Conservation (phyloP, 2,113 vertebrate genomes). For the Eclectus roratus region DNA sequence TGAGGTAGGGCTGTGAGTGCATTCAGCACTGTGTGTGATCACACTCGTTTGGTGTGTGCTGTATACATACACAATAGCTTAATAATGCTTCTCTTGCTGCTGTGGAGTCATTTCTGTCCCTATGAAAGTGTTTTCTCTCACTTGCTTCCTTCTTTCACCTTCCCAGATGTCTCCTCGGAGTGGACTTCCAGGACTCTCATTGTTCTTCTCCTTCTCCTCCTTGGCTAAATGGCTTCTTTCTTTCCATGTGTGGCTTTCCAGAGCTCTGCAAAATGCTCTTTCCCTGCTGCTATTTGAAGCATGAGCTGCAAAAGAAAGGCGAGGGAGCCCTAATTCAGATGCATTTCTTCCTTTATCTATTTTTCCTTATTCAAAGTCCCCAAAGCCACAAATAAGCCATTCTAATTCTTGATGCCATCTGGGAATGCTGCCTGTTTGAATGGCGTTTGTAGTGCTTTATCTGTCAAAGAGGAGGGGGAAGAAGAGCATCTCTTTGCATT, state of each 20-base stretch:
- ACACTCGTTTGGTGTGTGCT: not conserved
- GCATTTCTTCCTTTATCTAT: not conserved
- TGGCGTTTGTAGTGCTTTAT: not conserved
- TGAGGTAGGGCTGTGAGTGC: not conserved
- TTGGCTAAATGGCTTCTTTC: not conserved
- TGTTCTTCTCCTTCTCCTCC: slow-evolving; percentile 19
- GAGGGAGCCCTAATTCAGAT: not conserved
- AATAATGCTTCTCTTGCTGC: not conserved
- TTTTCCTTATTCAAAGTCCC: not conserved
- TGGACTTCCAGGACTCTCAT: slow-evolving; percentile 21
- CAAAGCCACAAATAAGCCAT: not conserved
- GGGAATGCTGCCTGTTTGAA: not conserved
- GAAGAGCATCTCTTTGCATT: not conserved
- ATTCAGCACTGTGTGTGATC: not conserved
- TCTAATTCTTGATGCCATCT: slow-evolving; percentile 6
- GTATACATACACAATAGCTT: not conserved
- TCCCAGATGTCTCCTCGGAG: slow-evolving; percentile 29
- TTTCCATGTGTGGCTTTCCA: not conserved
- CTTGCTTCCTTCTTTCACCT: slow-evolving; percentile 39
- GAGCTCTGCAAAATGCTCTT: not conserved
- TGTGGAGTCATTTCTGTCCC: not conserved
- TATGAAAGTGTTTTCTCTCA: not conserved
- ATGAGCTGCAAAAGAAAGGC: not conserved
- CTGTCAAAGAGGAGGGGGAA: not conserved
- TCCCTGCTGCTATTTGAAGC: not conserved